Base-by-base conservation (phyloP, 1,140 invertebrate species). In the Neelides sp. region DNA sequence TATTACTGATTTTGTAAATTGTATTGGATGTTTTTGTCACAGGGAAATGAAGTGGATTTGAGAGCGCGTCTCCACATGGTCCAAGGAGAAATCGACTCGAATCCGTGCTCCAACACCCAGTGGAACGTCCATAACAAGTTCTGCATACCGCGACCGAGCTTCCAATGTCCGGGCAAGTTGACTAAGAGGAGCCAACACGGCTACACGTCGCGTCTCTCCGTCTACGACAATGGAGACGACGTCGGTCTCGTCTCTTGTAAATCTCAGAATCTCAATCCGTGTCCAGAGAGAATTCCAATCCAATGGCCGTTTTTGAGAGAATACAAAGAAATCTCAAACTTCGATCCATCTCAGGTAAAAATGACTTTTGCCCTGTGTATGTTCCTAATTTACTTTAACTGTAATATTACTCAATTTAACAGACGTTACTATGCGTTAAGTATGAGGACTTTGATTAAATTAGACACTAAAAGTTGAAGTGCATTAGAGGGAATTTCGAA, bases 61-160 rank as follows among this genome's bases (percentile, higher is more conserved):
- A 34, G 57, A 26, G 48, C 52, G 0, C 36, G 50, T 17, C 37
- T 59, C 10, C 53, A 59, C 28, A 46, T 59, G 45, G 20, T 55
- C 17, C 57, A 59, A 26, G 57, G 57, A 28, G 49, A 59, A 26
- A 55, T 59, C 1, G 56, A 58, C 32, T 52, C 56, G 8, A 58
- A 58, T 42, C 56, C 56, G 19, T 58, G 56, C 28, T 23, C 17
- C 19, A 8, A 24, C n/a, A 54, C 44, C 0, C 43, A 55, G 10
- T 49, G 46, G 44, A 52, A 48, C 22, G 10, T 15, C 3, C 30
- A 50, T 19, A 55, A 59, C 17, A 48, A 49, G 26, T 59, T 59
- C 36, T 59, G 57, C 26, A 28, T 55, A 20, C 37, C 42, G n/a
- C 50, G 48, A 24, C 57, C 57, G n/a, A 13, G 39, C 22, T 20